Base-by-base conservation (phyloP, 2,797 vertebrate genomes). In the Esox lucius region DNA sequence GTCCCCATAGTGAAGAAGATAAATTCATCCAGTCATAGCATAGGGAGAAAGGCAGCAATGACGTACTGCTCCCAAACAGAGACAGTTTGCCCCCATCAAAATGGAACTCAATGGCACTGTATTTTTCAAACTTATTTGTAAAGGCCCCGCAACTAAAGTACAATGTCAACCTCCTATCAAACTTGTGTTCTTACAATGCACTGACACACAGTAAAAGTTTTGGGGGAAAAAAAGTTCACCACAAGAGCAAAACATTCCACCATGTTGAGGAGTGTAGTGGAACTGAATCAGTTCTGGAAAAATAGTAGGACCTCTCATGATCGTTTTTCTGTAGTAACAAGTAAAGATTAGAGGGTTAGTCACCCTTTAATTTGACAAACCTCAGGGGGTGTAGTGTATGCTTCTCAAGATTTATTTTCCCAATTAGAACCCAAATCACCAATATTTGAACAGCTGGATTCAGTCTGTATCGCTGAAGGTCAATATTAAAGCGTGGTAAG, bases 31-130 rank as follows among this genome's bases (percentile, higher is more conserved):
- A 39, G 35, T 39, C 35, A 3, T 8, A 39, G 8, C 26, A n/a
- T 19, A 35, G 65, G 33, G 19, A 33, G 31, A 24, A 16, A 64
- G 17, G 35, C 33, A 46, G 17, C 17, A 7, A n/a, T 33, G 19
- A 66, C 19, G 1, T 65, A 26, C 24, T 26, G 33, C 35, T 19
- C 66, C 66, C 35, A 39, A 39, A n/a, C 33, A 68, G 35, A 68
- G 66, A 19, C 24, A 26, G 26, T 33, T 31, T 17, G 68, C 48
- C 46, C 68, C 39, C 42, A 26, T 28, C 71, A 77, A 11, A 72
- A 74, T 56, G 72, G 48, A 68, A 73, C 70, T 78, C 56, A 56
- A 80, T 78, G 78, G 80, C 76, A 80, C 78, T 75, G 35, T 59
- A 33, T 68, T 72, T 70, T 19, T 31, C 42, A 12, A 24, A 22